phyloP scores from a whole-genome alignment of 2,797 vertebrate genomes.

The Loriculus beryllinus region DNA sequence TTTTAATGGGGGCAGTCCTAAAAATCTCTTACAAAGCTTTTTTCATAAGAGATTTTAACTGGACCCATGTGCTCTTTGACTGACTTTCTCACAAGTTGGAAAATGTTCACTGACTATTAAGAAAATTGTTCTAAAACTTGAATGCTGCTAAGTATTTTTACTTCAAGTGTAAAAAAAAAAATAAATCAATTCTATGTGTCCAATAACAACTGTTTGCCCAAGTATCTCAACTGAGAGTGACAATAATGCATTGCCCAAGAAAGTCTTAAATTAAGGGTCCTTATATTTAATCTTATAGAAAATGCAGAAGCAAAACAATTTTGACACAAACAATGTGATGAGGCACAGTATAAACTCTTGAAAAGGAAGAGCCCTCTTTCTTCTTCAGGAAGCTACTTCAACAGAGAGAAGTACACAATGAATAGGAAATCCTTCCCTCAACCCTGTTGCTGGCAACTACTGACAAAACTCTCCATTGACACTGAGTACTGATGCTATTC shows the following conservation, averaged over 20 bases:
- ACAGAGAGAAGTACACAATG: neutral
- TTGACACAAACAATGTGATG: neutral
- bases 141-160: neutral
- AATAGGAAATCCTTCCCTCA: neutral
- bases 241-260: neutral
- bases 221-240: neutral
- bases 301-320: neutral
- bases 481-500: neutral
- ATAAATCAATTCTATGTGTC: neutral
- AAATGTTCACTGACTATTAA: neutral
- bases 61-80: neutral
- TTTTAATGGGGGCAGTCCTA: neutral
- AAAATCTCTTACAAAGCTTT: neutral
- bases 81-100: neutral
- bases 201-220: neutral
- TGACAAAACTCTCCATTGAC: neutral
- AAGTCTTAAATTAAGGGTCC: neutral
- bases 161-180: neutral
- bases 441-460: neutral
- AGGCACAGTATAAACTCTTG: neutral
- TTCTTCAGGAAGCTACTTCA: neutral
- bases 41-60: neutral
- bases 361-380: neutral
- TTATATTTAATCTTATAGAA: neutral
- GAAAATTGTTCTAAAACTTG: neutral